Base-by-base conservation (phyloP, 1,140 invertebrate species). In the Eupeodes corollae region DNA sequence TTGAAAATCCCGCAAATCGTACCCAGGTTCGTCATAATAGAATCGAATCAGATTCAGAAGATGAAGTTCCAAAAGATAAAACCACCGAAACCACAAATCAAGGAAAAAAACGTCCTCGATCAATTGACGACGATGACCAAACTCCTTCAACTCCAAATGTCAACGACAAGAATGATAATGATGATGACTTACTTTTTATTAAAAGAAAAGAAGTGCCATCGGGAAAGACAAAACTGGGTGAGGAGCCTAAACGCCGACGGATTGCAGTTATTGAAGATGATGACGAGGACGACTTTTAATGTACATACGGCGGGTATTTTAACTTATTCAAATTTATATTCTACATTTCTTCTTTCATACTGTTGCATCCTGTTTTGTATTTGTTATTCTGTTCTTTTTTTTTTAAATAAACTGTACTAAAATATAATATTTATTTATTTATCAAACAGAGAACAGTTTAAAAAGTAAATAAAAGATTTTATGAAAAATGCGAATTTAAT, bases 31-130 rank as follows among this genome's bases (percentile, higher is more conserved):
- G 63, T 53, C 63, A 63, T 61, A 66, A 67, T 57, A 52, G 67
- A 60, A 67, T 67, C 61, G 63, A 66, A 52, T 66, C 63, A 42
- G 61, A 66, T 56, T 57, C 52, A 53, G 63, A 66, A 51, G 59
- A 62, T 44, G 54, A 56, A 44, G 50, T 49, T 44, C 37, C 10
- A 5, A 5, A 41, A 12, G 16, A 13, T n/a, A 35, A 15, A 35
- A 35, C 3, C 10, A 35, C 3, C 10, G 34, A 35, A 35, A 35
- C 3, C 34, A 35, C 3, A 6, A 11, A 10, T 35, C 8, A 8
- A 16, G 16, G 34, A 13, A 42, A 9, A 42, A 42, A 42, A 42
- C 13, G n/a, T 21, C 13, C 18, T 13, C 18, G 40, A 6, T 11
- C 18, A 5, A 42, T 40, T 43, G 47, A 39, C 44, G 48, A 47